Base-by-base conservation (phyloP, 2,113 vertebrate species). In the Aspiorhynchus laticeps region DNA sequence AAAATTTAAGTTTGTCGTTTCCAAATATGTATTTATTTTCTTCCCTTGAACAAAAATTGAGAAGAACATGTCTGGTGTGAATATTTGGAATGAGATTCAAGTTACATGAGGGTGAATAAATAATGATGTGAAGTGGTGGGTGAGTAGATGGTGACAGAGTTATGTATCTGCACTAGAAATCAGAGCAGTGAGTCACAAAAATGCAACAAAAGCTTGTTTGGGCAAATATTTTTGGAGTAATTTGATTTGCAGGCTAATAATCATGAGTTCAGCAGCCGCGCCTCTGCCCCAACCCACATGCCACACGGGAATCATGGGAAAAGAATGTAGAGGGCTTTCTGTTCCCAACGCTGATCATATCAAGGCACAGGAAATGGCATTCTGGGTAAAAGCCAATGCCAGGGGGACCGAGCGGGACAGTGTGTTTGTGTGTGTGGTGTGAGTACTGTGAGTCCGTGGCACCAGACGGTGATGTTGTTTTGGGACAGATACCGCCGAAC, bases 261-360 rank as follows among this genome's bases (percentile, higher is more conserved):
- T 69, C 43, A 2, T 51, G 7, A 83, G 43, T 28, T 67, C 6
- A 83, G 26, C 61, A 51, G 80, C n/a, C 38, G 5, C 6, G 21
- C 17, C 76, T 53, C 31, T 14, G 46, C 43, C 75, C 46, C n/a
- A 26, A 19, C 38, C 61, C 80, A 17, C 80, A 88, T 92, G 90
- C 92, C 93, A 94, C 92, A 92, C 86, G 92, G 93, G 94, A 93
- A 93, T 94, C 93, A 94, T 95, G 94, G 94, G 93, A 95, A 95
- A 94, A 94, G 92, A 94, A 94, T 94, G 92, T 94, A 87, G 91
- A 90, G 90, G 88, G 91, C 91, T 92, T 87, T 88, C 91, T 91
- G 92, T 90, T 92, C 90, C 89, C 88, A 51, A 53, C 1, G n/a
- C 89, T 89, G 94, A 95, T 95, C 91, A 91, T 93, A 95, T 95